Conservation (phyloP, 2,888 invertebrate species). For the Geotrupes spiniger region DNA sequence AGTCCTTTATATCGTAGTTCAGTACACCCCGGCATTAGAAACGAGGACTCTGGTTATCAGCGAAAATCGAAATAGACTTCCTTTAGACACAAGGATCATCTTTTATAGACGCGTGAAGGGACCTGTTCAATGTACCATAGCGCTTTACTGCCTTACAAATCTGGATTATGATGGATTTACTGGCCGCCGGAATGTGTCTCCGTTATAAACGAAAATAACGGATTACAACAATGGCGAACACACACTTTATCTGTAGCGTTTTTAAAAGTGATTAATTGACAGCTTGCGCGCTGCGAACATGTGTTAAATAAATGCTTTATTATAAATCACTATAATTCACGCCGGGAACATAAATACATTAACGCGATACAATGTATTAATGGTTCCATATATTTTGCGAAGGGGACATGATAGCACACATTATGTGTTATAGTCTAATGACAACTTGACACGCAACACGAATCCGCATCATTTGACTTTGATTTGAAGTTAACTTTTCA, state of each 20-base stretch:
- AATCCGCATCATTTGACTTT: no score
- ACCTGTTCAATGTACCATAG: conserved; percentile 31
- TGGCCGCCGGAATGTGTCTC: conserved; percentile 15
- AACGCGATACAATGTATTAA: no score
- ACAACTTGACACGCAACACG: no score
- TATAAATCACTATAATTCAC: no score
- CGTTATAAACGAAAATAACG: conserved; percentile 13
- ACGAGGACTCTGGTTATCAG: conserved; percentile 19
- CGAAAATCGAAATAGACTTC: conserved; percentile 20
- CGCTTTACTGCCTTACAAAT: conserved; percentile 30
- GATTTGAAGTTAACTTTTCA: no score
- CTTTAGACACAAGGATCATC: conserved; percentile 29
- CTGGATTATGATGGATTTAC: conserved; percentile 28
- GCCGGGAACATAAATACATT: no score
- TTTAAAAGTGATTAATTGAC: conserved; percentile 15
- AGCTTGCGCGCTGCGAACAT: neutral
- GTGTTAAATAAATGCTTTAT: no score
- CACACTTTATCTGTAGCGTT: conserved; percentile 10
- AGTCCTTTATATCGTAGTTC: no score
- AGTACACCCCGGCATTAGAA: neutral
- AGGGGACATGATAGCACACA: no score
- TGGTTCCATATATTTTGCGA: no score
- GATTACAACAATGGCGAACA: conserved; percentile 12
- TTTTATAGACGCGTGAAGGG: conserved; percentile 28
- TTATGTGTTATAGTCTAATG: no score